These are phyloP conservation scores for Hormiphora californensis DNA, from an alignment of 37 sponge, comb jelly and placozoan genomes.

Conservation along the genomic window DNA sequence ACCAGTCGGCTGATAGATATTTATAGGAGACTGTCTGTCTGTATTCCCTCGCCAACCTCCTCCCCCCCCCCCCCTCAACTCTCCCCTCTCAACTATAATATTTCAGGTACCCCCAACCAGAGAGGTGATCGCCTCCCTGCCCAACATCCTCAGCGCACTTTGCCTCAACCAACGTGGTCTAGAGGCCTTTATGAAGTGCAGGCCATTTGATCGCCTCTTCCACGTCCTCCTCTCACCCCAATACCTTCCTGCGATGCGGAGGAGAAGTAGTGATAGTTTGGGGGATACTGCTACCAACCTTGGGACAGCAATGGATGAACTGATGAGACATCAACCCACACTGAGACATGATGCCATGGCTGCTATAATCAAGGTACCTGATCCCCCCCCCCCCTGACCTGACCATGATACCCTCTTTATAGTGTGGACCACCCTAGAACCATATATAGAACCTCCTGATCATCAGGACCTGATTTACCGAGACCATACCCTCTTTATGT, in stretches of 20 bases:
- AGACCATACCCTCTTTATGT: too few relatives aligned
- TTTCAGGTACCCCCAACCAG: conserved; percentile 80
- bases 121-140: conserved; percentile 84
- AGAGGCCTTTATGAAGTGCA: conserved; percentile 68
- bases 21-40: too few relatives aligned
- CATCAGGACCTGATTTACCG: too few relatives aligned
- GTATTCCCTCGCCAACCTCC: not conserved
- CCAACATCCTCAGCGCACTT: conserved; percentile 88
- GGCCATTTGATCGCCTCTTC: conserved; percentile 90
- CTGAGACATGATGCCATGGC: conserved; percentile 71
- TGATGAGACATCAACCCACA: conserved; percentile 93
- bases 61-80: not conserved
- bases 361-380: conserved; percentile 72
- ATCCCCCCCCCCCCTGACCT: not conserved
- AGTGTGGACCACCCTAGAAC: too few relatives aligned
- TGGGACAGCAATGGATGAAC: conserved; percentile 92
- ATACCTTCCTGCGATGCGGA: conserved; percentile 91
- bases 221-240: conserved; percentile 75
- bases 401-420: not conserved
- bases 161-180: conserved; percentile 88
- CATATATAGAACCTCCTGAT: too few relatives aligned
- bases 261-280: conserved; percentile 68
- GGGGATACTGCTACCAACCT: conserved; percentile 83
- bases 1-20: not conserved
- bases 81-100: not conserved